Conservation (phyloP, 2,888 invertebrate genomes). For the Drosophila siamana region DNA sequence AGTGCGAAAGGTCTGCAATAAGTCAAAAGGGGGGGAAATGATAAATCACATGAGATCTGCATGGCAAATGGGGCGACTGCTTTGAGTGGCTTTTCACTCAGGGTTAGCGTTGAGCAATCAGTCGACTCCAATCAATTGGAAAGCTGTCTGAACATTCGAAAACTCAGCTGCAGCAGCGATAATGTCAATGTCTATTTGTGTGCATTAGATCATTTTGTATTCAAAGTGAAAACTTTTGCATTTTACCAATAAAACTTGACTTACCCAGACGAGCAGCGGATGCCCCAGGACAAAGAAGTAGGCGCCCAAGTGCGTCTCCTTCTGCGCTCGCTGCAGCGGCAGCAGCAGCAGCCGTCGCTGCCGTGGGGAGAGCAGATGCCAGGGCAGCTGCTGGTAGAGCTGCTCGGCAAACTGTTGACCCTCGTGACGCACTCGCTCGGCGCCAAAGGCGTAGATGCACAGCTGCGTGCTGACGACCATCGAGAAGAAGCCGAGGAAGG, state of each 20-base stretch:
- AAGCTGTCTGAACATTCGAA: no score
- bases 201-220: no score
- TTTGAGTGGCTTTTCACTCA: no score
- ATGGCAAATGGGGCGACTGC: no score
- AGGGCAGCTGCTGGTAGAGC: conserved; percentile 50
- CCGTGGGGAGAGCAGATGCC: conserved; percentile 35
- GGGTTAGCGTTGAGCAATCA: no score
- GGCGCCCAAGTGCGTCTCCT: conserved; percentile 43
- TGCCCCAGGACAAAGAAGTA: conserved; percentile 55
- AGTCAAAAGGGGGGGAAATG: neutral
- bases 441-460: conserved; percentile 59
- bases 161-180: no score
- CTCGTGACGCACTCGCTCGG: conserved; percentile 58
- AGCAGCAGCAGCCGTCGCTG: conserved; percentile 45
- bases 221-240: no score
- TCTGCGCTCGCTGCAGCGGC: conserved; percentile 50
- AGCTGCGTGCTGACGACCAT: conserved; percentile 53
- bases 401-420: conserved; percentile 30
- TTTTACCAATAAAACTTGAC: no score
- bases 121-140: no score
- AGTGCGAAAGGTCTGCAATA: conserved; percentile 48
- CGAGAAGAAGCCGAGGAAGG: conserved; percentile 61
- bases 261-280: conserved; percentile 60
- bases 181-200: no score
- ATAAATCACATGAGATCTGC: neutral